Evolutionary conservation across 2,888 invertebrate genomes (phyloP).

Genomic region (Lomographa bimaculata): DNA sequence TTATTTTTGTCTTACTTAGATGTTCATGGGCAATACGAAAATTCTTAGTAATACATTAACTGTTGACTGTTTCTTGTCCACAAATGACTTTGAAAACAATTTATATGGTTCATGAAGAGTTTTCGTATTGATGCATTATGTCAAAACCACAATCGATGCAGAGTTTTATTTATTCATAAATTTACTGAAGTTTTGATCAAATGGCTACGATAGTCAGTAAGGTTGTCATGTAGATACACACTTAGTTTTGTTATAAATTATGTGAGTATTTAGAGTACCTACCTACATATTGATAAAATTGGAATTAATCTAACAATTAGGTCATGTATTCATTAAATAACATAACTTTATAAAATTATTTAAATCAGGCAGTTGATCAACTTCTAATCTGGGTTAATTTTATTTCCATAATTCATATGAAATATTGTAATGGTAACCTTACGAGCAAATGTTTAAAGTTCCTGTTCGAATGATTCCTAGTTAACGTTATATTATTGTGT

Average conservation of each 20-base stretch:
- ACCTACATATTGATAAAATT: too few relatives aligned
- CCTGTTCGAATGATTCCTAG: slow-evolving; percentile 33
- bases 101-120: slow-evolving; percentile 43
- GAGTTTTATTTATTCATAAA: slow-evolving; percentile 2
- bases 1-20: slow-evolving; percentile 67
- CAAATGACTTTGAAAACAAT: slow-evolving; percentile 16
- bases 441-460: slow-evolving; percentile 60
- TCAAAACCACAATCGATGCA: slow-evolving; percentile 56
- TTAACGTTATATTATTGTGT: slow-evolving; percentile 21
- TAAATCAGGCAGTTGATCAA: too few relatives aligned
- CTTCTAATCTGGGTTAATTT: too few relatives aligned
- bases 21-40: slow-evolving; percentile 65
- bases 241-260: slow-evolving; percentile 20
- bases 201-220: slow-evolving; percentile 47
- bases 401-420: slow-evolving; percentile 19
- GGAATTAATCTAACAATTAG: too few relatives aligned
- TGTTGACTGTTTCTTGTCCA: slow-evolving; percentile 6
- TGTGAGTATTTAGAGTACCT: too few relatives aligned
- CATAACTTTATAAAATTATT: too few relatives aligned
- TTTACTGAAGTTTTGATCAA: not conserved
- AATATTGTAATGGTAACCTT: slow-evolving; percentile 72
- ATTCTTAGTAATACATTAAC: slow-evolving; percentile 41
- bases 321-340: not conserved
- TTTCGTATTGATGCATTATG: slow-evolving; percentile 53
- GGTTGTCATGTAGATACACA: slow-evolving; percentile 58